Evolutionary conservation across 1,140 invertebrate genomes (phyloP).

Genomic region (Spodoptera litura): DNA sequence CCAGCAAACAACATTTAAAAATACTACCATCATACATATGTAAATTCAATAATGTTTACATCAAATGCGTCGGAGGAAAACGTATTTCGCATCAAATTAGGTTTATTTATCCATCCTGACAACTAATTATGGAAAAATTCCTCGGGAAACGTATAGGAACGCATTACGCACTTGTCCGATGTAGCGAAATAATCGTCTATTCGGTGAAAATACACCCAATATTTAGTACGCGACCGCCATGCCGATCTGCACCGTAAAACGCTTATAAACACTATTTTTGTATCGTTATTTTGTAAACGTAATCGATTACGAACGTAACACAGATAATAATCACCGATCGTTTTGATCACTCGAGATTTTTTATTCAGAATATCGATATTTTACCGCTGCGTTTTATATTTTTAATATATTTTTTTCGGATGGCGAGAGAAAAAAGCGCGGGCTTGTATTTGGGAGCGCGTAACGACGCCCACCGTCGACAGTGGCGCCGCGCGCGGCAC

Average conservation of each 20-base stretch:
- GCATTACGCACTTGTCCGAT: conserved; percentile 39
- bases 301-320: conserved; percentile 47
- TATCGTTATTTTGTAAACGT: conserved; percentile 67
- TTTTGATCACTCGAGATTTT: conserved; percentile 32
- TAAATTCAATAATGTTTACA: conserved; percentile 46
- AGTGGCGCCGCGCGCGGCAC: conserved; percentile 82
- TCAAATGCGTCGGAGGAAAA: conserved; percentile 21
- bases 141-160: conserved; percentile 30
- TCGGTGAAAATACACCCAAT: conserved; percentile 58
- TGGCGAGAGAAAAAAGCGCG: conserved; percentile 56
- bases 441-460: conserved; percentile 65
- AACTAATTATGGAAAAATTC: conserved; percentile 39
- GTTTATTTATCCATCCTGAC: conserved; percentile 35
- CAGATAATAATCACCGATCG: conserved; percentile 39
- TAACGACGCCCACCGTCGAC: conserved; percentile 77
- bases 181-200: conserved; percentile 50
- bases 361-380: conserved; percentile 19
- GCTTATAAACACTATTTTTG: conserved; percentile 76
- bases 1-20: conserved; percentile 34
- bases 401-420: conserved; percentile 55
- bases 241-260: conserved; percentile 68
- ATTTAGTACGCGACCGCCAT: conserved; percentile 64
- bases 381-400: conserved; percentile 10
- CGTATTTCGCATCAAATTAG: conserved; percentile 40
- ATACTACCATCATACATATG: conserved; percentile 38